Conservation (phyloP, 2,888 invertebrate genomes). For the Catocala fraxini region DNA sequence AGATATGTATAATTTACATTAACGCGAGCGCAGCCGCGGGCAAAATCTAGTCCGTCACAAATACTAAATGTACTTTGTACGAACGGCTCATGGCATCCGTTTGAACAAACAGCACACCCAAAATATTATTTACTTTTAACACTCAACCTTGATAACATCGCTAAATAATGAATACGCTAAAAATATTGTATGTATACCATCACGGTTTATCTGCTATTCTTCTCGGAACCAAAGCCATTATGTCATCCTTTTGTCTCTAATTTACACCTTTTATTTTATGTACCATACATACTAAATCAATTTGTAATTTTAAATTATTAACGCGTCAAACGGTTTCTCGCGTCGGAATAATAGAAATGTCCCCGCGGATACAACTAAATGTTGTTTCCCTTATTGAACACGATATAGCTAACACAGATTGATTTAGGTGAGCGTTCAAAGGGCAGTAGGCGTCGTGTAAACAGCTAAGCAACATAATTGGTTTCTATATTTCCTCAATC, state of each 20-base stretch:
- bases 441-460: not conserved
- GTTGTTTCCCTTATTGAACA: not conserved
- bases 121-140: slow-evolving; percentile 31
- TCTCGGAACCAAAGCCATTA: slow-evolving; percentile 25
- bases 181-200: slow-evolving; percentile 17
- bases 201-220: slow-evolving; percentile 11
- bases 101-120: slow-evolving; percentile 36
- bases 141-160: slow-evolving; percentile 34
- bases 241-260: slow-evolving; percentile 23
- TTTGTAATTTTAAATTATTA: slow-evolving; percentile 15
- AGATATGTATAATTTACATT: no score
- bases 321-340: slow-evolving; percentile 13
- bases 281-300: not conserved
- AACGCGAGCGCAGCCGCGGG: no score
- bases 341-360: not conserved
- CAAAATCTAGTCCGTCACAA: no score
- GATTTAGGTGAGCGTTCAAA: slow-evolving; percentile 1
- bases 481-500: slow-evolving; percentile 30
- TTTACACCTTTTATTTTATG: slow-evolving; percentile 16
- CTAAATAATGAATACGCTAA: slow-evolving; percentile 25
- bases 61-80: no score
- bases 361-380: not conserved
- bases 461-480: slow-evolving; percentile 15
- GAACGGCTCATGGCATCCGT: slow-evolving; percentile 12
- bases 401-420: not conserved